Evolutionary conservation across 92 coral and sea anemone species (phyloP).

Genomic region (Umimayanthus kanabou): DNA sequence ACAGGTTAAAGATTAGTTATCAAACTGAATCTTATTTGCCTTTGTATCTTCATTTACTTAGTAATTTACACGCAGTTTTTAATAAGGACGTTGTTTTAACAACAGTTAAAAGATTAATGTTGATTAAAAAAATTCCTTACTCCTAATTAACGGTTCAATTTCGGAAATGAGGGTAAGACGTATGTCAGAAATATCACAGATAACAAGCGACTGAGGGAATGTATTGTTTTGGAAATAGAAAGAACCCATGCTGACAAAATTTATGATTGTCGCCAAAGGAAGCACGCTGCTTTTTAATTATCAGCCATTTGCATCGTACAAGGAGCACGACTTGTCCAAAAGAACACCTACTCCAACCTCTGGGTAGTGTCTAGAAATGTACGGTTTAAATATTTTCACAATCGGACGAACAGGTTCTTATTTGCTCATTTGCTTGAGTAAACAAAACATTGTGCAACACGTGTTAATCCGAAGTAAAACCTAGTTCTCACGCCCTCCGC

Average conservation of each 20-base stretch:
- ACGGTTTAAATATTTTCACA: not conserved
- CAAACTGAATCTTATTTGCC: not conserved
- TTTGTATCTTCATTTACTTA: no score
- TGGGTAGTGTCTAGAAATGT: not conserved
- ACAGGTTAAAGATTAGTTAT: no score
- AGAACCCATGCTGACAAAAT: constrained; percentile 1
- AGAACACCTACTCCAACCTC: not conserved
- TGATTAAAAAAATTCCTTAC: not conserved
- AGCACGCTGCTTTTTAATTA: not conserved
- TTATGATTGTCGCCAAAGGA: not conserved
- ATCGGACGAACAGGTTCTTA: constrained; percentile 7
- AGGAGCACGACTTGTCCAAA: not conserved
- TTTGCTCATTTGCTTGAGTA: constrained; percentile 18
- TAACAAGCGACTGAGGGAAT: not conserved
- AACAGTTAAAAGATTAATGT: no score
- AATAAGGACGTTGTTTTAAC: not conserved
- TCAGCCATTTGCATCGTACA: not conserved
- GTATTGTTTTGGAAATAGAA: constrained; percentile 1
- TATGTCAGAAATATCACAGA: not conserved
- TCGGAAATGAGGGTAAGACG: not conserved
- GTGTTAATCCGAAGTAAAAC: not conserved
- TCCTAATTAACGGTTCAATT: no score
- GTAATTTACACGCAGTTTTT: no score
- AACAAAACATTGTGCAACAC: constrained; percentile 12
- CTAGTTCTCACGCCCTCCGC: constrained; percentile 36